These are phyloP conservation scores for Ellobium chinense DNA, from an alignment of 2,888 invertebrate genomes.

Conservation along the genomic window DNA sequence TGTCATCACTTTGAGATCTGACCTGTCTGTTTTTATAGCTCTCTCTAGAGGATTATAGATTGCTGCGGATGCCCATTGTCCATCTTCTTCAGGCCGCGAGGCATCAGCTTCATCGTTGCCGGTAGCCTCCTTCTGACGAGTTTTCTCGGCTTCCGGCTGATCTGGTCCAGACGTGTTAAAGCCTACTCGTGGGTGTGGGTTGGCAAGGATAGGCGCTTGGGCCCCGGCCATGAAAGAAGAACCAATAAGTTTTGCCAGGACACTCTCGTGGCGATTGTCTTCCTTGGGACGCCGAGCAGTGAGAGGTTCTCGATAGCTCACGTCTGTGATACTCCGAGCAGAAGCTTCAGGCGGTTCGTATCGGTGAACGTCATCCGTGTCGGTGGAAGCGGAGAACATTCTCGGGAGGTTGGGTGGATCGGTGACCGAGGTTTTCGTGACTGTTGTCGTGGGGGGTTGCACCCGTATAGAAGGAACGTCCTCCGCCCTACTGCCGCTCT, in stretches of 20 bases:
- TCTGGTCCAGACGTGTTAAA: too few relatives aligned
- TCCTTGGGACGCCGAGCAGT: not conserved
- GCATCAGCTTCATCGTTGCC: not conserved
- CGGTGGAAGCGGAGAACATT: conserved; percentile 21
- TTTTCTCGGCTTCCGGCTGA: not conserved
- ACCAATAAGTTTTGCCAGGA: not conserved
- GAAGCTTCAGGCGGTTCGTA: not conserved
- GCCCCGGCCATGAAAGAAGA: not conserved
- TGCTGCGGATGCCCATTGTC: not conserved
- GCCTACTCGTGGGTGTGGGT: too few relatives aligned
- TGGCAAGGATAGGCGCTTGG: not conserved
- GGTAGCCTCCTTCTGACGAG: not conserved
- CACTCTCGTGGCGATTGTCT: not conserved
- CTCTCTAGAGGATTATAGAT: not conserved
- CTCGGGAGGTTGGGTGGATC: not conserved
- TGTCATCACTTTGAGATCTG: conserved; percentile 1
- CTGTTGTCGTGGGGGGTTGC: not conserved
- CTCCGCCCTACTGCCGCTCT: too few relatives aligned
- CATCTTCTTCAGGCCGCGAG: too few relatives aligned
- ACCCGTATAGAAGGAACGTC: not conserved
- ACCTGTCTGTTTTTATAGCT: not conserved
- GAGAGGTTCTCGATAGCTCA: not conserved
- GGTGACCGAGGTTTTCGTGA: not conserved
- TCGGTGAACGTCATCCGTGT: not conserved
- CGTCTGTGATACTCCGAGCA: not conserved